Conservation (phyloP, 1,140 invertebrate species). For the Sycophaga agraensis region DNA sequence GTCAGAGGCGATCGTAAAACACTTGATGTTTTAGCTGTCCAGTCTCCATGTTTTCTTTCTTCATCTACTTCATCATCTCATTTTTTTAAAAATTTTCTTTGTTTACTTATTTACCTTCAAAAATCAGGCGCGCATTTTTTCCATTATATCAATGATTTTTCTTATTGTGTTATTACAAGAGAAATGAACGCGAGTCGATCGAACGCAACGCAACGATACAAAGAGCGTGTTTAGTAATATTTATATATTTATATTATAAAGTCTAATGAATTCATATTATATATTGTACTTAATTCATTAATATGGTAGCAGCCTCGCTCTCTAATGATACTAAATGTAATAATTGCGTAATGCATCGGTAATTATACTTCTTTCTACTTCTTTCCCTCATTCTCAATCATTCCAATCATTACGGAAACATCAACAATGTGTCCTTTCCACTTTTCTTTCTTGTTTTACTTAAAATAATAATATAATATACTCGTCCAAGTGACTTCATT, state of each 20-base stretch:
- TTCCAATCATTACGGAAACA: not conserved
- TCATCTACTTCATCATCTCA: constrained; percentile 3
- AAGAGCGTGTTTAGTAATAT: constrained; percentile 30
- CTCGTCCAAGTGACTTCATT: constrained; percentile 31
- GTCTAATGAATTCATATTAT: constrained; percentile 35
- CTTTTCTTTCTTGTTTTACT: not conserved
- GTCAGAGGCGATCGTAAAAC: constrained; percentile 30
- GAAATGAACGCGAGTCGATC: constrained; percentile 28
- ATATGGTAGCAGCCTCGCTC: constrained; percentile 41
- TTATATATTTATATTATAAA: constrained; percentile 32
- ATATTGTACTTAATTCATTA: constrained; percentile 43
- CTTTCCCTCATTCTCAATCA: not conserved
- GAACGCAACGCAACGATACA: constrained; percentile 26
- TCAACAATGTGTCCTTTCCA: not conserved
- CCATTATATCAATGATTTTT: not conserved
- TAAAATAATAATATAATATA: constrained; percentile 33
- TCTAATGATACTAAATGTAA: constrained; percentile 42
- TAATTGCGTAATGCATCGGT: constrained; percentile 38
- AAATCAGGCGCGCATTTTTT: constrained; percentile 24
- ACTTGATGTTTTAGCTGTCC: constrained; percentile 27
- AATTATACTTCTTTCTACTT: constrained; percentile 29
- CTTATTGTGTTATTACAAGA: constrained; percentile 16
- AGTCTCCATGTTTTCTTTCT: constrained; percentile 18
- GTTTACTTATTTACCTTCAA: constrained; percentile 3
- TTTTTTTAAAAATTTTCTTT: not conserved